These are phyloP conservation scores for Chaenogobius annularis DNA, from an alignment of 2,113 vertebrate species.

Conservation along the genomic window DNA sequence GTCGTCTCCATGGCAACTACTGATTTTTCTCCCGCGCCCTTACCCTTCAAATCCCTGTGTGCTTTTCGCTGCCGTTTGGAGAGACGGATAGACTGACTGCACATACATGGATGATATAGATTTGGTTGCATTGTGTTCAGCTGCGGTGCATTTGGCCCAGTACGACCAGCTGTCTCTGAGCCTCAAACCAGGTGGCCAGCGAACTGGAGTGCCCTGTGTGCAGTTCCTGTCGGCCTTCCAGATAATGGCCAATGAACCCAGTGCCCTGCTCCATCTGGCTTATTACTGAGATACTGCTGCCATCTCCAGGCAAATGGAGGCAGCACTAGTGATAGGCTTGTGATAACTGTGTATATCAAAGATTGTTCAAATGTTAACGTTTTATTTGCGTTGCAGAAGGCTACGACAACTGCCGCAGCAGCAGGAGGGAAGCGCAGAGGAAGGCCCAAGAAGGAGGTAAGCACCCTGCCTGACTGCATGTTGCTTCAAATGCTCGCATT, in stretches of 20 bases:
- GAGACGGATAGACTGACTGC: conserved; percentile 4
- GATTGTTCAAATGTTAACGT: neutral
- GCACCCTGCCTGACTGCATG: conserved; percentile 28
- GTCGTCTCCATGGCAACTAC: conserved; percentile 76
- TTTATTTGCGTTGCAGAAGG: conserved; percentile 76
- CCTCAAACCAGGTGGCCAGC: conserved; percentile 79
- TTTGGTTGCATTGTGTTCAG: conserved; percentile 43
- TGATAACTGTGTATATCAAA: neutral
- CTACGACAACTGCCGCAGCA: conserved; percentile 77
- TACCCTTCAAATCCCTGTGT: conserved; percentile 52
- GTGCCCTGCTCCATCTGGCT: conserved; percentile 68
- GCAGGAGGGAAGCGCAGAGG: conserved; percentile 88
- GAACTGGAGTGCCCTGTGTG: conserved; percentile 78
- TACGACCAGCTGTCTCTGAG: conserved; percentile 80
- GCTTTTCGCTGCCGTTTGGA: conserved; percentile 47
- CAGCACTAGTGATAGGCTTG: neutral
- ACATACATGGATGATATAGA: conserved; percentile 43
- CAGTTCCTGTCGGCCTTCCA: conserved; percentile 78
- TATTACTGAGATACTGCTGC: conserved; percentile 41
- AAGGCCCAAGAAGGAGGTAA: conserved; percentile 93
- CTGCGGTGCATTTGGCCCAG: conserved; percentile 55
- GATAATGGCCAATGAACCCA: conserved; percentile 81
- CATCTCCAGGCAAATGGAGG: conserved; percentile 65
- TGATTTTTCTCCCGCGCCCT: conserved; percentile 65
- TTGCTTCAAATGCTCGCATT: conserved; percentile 10